Conservation (phyloP, 2,888 invertebrate genomes). For the Lysandra bellargus region DNA sequence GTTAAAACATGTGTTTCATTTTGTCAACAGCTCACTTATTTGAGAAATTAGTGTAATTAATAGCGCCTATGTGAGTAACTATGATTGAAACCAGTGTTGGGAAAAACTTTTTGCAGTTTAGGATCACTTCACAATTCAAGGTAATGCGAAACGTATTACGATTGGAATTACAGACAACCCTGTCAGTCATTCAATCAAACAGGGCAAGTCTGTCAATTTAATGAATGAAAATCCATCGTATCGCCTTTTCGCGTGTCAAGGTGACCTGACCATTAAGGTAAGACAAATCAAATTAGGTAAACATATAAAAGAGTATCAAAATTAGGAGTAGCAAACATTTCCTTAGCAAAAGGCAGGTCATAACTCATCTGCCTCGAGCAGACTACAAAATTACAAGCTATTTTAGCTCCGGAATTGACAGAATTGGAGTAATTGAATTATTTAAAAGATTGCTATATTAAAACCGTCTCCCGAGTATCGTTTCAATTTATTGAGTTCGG, state of each 20-base stretch:
- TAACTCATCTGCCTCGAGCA: background rate
- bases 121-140: too few species aligned
- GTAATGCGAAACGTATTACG: too few species aligned
- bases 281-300: too few species aligned
- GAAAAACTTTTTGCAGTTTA: background rate
- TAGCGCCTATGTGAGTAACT: background rate
- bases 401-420: slow-evolving; percentile 66
- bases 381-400: slow-evolving; percentile 37
- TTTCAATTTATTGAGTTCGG: slow-evolving; percentile 27
- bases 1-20: slow-evolving; percentile 3
- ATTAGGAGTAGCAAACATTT: background rate
- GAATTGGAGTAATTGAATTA: slow-evolving; percentile 57
- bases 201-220: too few species aligned
- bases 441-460: slow-evolving; percentile 15
- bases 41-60: background rate
- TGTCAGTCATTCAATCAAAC: too few species aligned
- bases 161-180: too few species aligned
- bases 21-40: slow-evolving; percentile 14
- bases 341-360: background rate
- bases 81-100: background rate
- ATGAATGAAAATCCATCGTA: too few species aligned
- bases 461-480: slow-evolving; percentile 19
- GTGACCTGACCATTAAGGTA: too few species aligned
- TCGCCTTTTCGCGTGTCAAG: too few species aligned
- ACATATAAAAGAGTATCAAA: background rate